Conservation (phyloP, 2,888 invertebrate species). For the Lasioglossum zephyrum region DNA sequence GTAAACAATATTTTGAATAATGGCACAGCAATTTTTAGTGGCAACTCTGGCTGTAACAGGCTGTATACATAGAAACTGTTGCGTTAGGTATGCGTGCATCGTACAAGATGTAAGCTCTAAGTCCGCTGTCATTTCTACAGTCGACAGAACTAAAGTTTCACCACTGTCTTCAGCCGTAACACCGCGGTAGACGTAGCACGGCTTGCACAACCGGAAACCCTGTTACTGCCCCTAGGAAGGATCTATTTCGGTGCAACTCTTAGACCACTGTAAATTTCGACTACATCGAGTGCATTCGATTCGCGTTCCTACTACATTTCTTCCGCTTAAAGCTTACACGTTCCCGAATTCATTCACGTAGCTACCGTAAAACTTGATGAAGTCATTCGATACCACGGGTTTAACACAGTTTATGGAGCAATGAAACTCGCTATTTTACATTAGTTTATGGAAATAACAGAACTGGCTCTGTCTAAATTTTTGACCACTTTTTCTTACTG, state of each 20-base stretch:
- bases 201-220: background rate
- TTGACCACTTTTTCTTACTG: no score
- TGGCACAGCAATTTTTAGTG: no score
- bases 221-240: constrained; percentile 38
- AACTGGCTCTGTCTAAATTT: no score
- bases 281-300: background rate
- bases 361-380: background rate
- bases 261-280: constrained; percentile 1
- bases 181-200: constrained; percentile 50
- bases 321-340: background rate
- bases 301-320: background rate
- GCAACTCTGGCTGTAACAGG: background rate
- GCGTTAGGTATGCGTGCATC: background rate
- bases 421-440: no score
- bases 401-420: background rate
- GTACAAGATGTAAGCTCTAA: background rate
- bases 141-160: constrained; percentile 50
- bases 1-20: no score
- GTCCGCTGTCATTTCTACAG: constrained; percentile 22
- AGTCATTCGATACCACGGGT: background rate
- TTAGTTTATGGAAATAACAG: no score
- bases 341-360: background rate
- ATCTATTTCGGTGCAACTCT: constrained; percentile 33
- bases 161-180: constrained; percentile 54
- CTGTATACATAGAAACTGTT: background rate